Evolutionary conservation across 2,797 vertebrate genomes (phyloP), one percentile per base, ranked within the genome.

Genomic region (Pogonophryne albipinna): DNA sequence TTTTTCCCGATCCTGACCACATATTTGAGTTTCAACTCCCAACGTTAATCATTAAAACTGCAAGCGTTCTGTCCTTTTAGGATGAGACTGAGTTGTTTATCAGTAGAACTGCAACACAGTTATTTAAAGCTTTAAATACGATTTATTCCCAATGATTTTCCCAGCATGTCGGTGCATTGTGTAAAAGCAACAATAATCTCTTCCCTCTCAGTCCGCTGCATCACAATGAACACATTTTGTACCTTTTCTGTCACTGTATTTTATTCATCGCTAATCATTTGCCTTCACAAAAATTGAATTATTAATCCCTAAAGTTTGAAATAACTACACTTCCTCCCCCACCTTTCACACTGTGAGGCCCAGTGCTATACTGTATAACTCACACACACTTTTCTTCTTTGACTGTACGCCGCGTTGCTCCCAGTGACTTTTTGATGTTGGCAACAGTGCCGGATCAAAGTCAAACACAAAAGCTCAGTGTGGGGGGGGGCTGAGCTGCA

Each of bases 401-500:
- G 66, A 77, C 72, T 75, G 49, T 64, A 60, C 7, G 52, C 68
- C 8, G 58, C 17, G 14, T 70, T 64, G 85, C 87, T 84, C 38
- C 62, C 59, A 67, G 79, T 91, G 80, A 84, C 74, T 82, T 86
- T 90, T 85, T 90, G 86, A 91, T 90, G 83, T 89, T 77, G 79
- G 80, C 79, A 85, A 80, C 78, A 71, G 78, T n/a, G 74, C 49
- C 3, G 68, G 85, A 91, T 91, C 86, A 92, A 92, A 92, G 88
- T 82, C 77, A 67, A 74, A 79, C 86, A 84, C 86, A 86, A 80
- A 85, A 84, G 83, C 85, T 74, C 73, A 71, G 76, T 46, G 62
- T 78, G 68, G 65, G 45, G 55, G 55, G n/a, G 47, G 9, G 49
- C 4, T 17, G 31, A 53, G 47, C 56, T 61, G 63, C 20, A 19